Base-by-base conservation (phyloP, 2,888 invertebrate genomes). In the Craniophora ligustri region DNA sequence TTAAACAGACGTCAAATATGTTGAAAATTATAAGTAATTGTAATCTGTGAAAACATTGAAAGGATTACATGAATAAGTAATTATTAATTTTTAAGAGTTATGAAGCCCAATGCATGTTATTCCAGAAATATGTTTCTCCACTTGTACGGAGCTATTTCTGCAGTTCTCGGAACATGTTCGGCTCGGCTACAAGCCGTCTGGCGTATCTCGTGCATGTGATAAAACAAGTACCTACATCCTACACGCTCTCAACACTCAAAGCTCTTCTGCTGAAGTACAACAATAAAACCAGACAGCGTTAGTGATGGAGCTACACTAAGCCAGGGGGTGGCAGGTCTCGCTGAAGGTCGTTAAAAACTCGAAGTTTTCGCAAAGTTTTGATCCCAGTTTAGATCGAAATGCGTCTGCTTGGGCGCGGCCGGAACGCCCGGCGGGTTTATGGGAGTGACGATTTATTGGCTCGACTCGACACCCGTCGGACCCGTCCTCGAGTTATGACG, bases 321-420 rank as follows among this genome's bases (percentile, higher is more conserved):
- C 31, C 40, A 34, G 14, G 23, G 45, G 19, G 49, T 26, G 30
- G 56, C 36, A 11, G 28, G 31, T 32, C n/a, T 21, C 41, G 41
- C 21, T 39, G 34, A 38, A 39, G 55, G 57, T 67, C 60, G 69
- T 72, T 75, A 62, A 26, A 26, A 26, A 26, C n/a, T 34, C 47
- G 30, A 72, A 70, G 61, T 72, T 70, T 59, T 63, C 51, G 39
- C 36, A 21, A 64, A 75, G 66, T 72, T 73, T 63, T 59, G 56
- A 61, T 63, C 72, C 54, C 57, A 67, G 64, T 67, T 40, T 41
- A 39, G 31, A 35, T 47, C 42, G 47, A 46, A 56, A 54, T 32
- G 45, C 16, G 38, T 18, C n/a, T 49, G 32, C 26, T 11, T 18
- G 38, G n/a, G 8, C 32, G 51, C 16, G 35, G 39, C 16, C 15